Base-by-base conservation (phyloP, 2,888 invertebrate species). In the Itoplectis maculator region DNA sequence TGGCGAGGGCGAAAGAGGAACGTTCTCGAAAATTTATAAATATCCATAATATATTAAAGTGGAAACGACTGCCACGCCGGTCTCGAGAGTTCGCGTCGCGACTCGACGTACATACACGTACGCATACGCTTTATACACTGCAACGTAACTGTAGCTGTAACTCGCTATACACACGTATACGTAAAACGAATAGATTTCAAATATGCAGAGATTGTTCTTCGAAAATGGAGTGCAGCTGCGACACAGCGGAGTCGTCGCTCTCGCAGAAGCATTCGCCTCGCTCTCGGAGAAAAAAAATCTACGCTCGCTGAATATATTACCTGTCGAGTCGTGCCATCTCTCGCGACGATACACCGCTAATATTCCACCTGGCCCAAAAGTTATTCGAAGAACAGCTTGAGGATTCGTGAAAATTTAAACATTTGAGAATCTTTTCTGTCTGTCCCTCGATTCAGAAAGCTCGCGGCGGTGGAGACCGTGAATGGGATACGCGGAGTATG, bases 171-270 rank as follows among this genome's bases (percentile, higher is more conserved):
- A 54, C 69, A 37, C 49, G 56, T 76, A 86, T 76, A 29, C 3
- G 5, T 69, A 78, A 77, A 79, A 82, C 84, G 87, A 88, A 90
- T 89, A 88, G 90, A 90, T 90, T 90, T 90, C 89, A 90, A 91
- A 90, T 90, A 90, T 91, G 90, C 89, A 90, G 88, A 91, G 89
- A 91, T 90, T 89, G 89, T 90, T 89, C 89, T 87, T 87, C 86
- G 88, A 85, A n/a, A 90, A 90, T 89, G 85, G 87, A 87, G 87
- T 87, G 88, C 90, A 90, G 90, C 90, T 90, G 89, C 85, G 89
- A 86, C 89, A 86, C 83, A 49, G 69, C 84, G 29, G 29, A 61
- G 87, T 88, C n/a, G 87, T 88, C 86, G 88, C 87, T 77, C 72
- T 79, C 69, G 68, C 68, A n/a, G 76, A 73, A 69, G 63, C 29